Percentiles rank a stretch among this genome's conserved stretches.
phyloP scores from a whole-genome alignment of 1,140 invertebrate genomes.

The Plectrocnemia conspersa region DNA sequence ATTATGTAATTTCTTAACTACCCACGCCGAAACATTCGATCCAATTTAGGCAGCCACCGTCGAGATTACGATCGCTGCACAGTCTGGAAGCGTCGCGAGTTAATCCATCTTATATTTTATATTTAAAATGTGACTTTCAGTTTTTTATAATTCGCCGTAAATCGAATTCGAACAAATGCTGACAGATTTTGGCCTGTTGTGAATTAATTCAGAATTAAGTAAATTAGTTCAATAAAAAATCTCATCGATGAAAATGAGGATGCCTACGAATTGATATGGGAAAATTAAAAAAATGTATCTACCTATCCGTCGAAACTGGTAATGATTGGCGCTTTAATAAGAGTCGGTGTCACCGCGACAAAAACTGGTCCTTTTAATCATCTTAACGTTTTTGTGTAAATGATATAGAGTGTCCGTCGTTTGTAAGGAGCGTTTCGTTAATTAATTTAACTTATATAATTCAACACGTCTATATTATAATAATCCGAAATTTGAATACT shows the following conservation, averaged over 20 bases:
- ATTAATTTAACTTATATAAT: constrained; percentile 23
- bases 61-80: not conserved
- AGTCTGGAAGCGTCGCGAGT: not conserved
- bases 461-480: constrained; percentile 29
- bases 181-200: no score
- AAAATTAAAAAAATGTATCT: no score
- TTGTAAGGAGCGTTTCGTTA: constrained; percentile 9
- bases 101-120: not conserved
- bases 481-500: constrained; percentile 12
- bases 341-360: not conserved
- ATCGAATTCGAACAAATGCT: no score
- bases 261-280: no score
- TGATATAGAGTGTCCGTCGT: constrained; percentile 10
- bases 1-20: not conserved
- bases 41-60: constrained; percentile 4
- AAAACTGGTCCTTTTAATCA: constrained; percentile 9
- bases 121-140: no score
- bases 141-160: no score
- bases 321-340: constrained; percentile 5
- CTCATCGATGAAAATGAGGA: no score
- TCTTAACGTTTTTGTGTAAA: constrained; percentile 13
- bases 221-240: no score
- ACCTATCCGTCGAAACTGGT: not conserved
- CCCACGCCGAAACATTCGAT: not conserved
- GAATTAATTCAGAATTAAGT: no score